Conservation (phyloP, 2,113 vertebrate genomes). For the Trachemys scripta region DNA sequence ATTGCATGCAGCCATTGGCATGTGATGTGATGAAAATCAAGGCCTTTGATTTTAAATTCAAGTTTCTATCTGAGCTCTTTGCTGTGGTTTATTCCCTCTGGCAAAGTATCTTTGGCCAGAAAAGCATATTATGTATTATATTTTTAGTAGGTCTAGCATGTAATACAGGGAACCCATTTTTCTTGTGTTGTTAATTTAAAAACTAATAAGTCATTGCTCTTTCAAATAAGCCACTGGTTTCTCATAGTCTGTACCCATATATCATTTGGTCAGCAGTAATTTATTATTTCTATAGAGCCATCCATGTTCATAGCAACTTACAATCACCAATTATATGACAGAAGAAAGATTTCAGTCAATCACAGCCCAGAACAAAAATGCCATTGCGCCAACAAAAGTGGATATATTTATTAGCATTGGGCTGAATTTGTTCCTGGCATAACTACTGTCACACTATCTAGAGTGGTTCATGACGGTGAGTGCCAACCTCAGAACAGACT, state of each 20-base stretch:
- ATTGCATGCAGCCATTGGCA: neutral
- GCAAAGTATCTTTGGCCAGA: neutral
- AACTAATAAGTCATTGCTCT: conserved; percentile 16
- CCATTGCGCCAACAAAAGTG: conserved; percentile 8
- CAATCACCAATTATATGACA: conserved; percentile 39
- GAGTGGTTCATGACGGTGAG: neutral
- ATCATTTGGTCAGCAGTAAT: conserved; percentile 14
- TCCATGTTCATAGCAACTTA: conserved; percentile 29
- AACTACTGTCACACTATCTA: neutral
- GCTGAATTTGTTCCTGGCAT: conserved; percentile 16
- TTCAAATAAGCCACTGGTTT: conserved; percentile 27
- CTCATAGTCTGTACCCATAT: neutral
- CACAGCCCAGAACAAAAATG: conserved; percentile 1
- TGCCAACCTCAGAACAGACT: neutral
- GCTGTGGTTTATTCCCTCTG: conserved; percentile 20
- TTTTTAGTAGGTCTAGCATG: neutral
- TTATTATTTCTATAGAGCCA: conserved; percentile 35
- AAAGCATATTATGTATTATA: neutral
- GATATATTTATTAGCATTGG: conserved; percentile 32
- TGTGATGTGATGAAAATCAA: conserved; percentile 15
- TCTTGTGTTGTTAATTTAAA: conserved; percentile 36
- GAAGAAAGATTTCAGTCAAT: conserved; percentile 46
- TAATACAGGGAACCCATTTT: conserved; percentile 43
- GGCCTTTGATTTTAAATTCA: neutral
- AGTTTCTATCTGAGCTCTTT: neutral